Conservation (phyloP, 2,888 invertebrate genomes). For the Beris chalybata region DNA sequence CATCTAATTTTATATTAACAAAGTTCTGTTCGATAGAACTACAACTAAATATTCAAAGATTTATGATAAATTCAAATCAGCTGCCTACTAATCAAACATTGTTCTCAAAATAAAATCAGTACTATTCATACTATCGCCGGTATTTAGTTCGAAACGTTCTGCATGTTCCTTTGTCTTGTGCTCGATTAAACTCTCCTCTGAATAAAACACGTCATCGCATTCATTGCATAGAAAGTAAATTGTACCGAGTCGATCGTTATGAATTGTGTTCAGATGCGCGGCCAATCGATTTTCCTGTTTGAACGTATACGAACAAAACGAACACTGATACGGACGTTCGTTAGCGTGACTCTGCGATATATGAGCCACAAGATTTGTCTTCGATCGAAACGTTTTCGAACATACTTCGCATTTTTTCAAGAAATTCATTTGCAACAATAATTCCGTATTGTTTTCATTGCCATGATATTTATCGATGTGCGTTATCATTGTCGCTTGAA, state of each 20-base stretch:
- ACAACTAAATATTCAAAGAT: no score
- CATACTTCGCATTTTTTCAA: slow-evolving; percentile 13
- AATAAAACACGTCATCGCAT: slow-evolving; percentile 10
- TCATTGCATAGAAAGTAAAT: slow-evolving; percentile 19
- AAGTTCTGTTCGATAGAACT: no score
- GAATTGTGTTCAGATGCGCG: slow-evolving; percentile 8
- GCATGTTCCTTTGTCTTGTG: neutral
- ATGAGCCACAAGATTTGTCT: neutral
- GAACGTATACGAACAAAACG: slow-evolving; percentile 23
- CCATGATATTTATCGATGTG: slow-evolving; percentile 14
- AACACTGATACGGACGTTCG: slow-evolving; percentile 12
- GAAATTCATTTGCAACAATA: neutral
- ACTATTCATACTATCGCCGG: neutral
- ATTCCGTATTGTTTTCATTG: neutral
- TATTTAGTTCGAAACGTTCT: neutral
- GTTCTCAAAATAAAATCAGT: slow-evolving; percentile 19
- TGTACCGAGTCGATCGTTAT: neutral
- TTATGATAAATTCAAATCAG: neutral
- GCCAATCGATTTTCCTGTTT: slow-evolving; percentile 14
- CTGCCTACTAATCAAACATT: slow-evolving; percentile 14
- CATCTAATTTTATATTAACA: no score
- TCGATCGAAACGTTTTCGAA: slow-evolving; percentile 3
- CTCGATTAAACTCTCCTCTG: slow-evolving; percentile 4
- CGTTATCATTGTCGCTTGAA: slow-evolving; percentile 2
- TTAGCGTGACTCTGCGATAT: neutral